These are phyloP conservation scores for Lota lota DNA, from an alignment of 2,113 vertebrate genomes.

Conservation along the genomic window DNA sequence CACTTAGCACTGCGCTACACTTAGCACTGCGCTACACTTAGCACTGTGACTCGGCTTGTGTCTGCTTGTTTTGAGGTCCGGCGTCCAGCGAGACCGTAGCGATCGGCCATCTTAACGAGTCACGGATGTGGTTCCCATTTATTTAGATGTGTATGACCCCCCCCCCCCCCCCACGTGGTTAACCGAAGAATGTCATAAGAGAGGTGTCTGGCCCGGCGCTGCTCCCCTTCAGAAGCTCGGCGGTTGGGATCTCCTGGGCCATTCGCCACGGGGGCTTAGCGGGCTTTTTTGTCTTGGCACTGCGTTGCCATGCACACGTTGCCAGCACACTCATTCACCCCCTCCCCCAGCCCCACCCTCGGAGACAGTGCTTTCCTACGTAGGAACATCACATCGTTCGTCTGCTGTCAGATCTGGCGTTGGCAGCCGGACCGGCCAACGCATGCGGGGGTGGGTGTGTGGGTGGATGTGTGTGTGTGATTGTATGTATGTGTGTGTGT, in stretches of 20 bases:
- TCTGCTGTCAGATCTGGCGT: slow-evolving; percentile 15
- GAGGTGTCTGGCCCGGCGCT: neutral
- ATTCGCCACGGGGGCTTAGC: slow-evolving; percentile 19
- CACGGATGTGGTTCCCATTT: neutral
- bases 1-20: too few species aligned
- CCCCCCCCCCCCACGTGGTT: neutral
- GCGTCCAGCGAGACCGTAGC: slow-evolving; percentile 18
- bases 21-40: too few species aligned
- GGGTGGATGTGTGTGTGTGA: neutral
- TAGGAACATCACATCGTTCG: slow-evolving; percentile 1
- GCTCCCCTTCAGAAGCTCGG: neutral
- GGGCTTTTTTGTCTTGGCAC: slow-evolving; percentile 1
- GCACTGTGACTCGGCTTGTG: slow-evolving; percentile 18
- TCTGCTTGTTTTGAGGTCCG: too few species aligned
- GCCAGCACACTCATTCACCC: slow-evolving; percentile 1
- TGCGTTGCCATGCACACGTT: neutral
- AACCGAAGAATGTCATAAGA: slow-evolving; percentile 6
- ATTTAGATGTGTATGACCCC: too few species aligned
- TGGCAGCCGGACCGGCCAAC: slow-evolving; percentile 10
- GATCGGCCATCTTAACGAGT: slow-evolving; percentile 16
- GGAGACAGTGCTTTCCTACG: slow-evolving; percentile 2
- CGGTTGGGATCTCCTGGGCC: neutral
- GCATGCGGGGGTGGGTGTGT: neutral
- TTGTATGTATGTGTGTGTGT: neutral
- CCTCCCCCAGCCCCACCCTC: too few species aligned